Percentiles rank a stretch among this genome's conserved stretches.
These are phyloP conservation scores for Campoplex nolae DNA, from an alignment of 2,888 invertebrate species.

Conservation along the genomic window DNA sequence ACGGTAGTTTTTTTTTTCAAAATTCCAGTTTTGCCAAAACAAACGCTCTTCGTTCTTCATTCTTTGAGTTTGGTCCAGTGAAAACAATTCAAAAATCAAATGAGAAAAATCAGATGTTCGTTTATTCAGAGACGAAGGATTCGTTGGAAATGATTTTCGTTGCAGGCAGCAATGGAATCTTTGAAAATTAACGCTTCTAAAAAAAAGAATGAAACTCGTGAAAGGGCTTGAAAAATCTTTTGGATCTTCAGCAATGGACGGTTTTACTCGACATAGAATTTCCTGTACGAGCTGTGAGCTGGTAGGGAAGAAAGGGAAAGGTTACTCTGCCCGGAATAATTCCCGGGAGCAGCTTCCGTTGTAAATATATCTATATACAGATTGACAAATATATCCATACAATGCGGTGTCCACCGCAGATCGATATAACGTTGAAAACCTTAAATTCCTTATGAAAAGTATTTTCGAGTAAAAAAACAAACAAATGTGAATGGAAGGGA, in stretches of 20 bases:
- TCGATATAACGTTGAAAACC: constrained; percentile 64
- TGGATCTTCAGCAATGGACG: background rate
- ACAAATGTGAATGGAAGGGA: constrained; percentile 12
- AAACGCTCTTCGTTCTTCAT: no score
- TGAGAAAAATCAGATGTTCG: no score
- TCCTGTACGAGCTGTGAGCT: background rate
- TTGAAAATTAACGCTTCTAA: no score
- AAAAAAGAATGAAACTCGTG: background rate
- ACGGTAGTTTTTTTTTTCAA: background rate
- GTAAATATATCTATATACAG: constrained; percentile 21
- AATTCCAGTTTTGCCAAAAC: background rate
- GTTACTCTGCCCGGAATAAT: constrained; percentile 58
- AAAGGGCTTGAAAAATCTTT: background rate
- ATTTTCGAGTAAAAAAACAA: constrained; percentile 25
- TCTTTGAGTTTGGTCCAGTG: no score
- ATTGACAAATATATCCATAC: background rate
- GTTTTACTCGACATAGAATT: background rate
- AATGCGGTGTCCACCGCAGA: constrained; percentile 51
- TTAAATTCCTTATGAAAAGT: constrained; percentile 49
- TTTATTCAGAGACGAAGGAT: background rate
- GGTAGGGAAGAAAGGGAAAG: constrained; percentile 35
- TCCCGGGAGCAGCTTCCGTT: constrained; percentile 61
- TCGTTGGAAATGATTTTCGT: background rate
- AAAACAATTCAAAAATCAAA: no score
- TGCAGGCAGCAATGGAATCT: background rate